phyloP scores from a whole-genome alignment of 2,113 vertebrate genomes.

The Scophthalmus maximus region DNA sequence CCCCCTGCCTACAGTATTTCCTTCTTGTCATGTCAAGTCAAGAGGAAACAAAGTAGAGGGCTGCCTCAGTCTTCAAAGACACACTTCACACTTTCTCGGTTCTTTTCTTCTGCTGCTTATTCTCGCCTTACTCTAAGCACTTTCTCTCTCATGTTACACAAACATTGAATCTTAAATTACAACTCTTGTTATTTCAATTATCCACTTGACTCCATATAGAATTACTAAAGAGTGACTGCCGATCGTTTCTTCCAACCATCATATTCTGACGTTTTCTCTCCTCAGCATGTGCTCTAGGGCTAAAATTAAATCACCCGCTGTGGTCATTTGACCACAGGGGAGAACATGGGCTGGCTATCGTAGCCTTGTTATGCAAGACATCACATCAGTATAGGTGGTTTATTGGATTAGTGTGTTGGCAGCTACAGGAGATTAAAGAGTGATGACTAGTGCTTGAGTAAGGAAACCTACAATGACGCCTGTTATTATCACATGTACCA shows the following conservation, averaged over 20 bases:
- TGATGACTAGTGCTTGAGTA: conserved; percentile 17
- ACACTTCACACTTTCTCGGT: conserved; percentile 44
- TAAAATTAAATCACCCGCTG: conserved; percentile 75
- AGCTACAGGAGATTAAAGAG: conserved; percentile 46
- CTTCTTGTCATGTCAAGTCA: conserved; percentile 41
- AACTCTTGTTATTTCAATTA: conserved; percentile 61
- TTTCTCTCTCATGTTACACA: conserved; percentile 52
- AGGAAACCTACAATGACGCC: conserved; percentile 31
- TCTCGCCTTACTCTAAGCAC: conserved; percentile 47
- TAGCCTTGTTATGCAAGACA: conserved; percentile 67
- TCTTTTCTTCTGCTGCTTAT: conserved; percentile 10
- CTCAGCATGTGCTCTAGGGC: conserved; percentile 52
- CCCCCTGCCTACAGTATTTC: conserved; percentile 32
- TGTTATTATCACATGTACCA: conserved; percentile 23
- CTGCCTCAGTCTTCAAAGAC: conserved; percentile 54
- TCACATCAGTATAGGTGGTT: conserved; percentile 59
- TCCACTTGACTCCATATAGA: conserved; percentile 40
- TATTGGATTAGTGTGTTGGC: conserved; percentile 71
- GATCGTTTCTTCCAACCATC: conserved; percentile 20
- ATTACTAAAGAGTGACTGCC: conserved; percentile 38
- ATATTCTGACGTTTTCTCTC: conserved; percentile 40
- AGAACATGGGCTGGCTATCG: conserved; percentile 52
- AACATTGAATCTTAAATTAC: conserved; percentile 54
- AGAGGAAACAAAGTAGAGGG: conserved; percentile 59
- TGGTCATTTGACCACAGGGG: conserved; percentile 54